These are phyloP conservation scores for Anableps anableps DNA, from an alignment of 2,797 vertebrate species.

Conservation along the genomic window DNA sequence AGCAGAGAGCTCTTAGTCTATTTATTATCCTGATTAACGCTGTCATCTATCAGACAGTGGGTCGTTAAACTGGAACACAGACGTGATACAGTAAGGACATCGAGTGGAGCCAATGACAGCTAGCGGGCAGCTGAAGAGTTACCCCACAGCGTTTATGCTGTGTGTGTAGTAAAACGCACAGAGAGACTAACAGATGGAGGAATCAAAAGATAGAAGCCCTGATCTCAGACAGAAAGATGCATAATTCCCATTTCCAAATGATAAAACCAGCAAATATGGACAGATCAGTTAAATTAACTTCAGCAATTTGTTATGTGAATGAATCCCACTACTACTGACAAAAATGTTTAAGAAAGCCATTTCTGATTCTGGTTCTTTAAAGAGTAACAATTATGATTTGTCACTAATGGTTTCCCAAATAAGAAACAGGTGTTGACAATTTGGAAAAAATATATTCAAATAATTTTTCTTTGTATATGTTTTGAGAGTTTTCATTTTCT, in stretches of 20 bases:
- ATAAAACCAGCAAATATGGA: slow-evolving; percentile 53
- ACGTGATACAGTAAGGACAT: slow-evolving; percentile 23
- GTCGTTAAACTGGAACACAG: slow-evolving; percentile 41
- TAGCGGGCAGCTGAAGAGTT: neutral
- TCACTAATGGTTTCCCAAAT: no score
- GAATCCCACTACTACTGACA: slow-evolving; percentile 53
- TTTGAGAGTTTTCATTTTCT: no score
- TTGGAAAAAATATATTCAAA: no score
- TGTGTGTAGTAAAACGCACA: neutral
- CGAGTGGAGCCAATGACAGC: neutral
- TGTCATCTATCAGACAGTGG: slow-evolving; percentile 55
- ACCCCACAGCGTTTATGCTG: neutral
- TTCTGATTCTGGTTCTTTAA: slow-evolving; percentile 27
- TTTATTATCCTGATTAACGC: slow-evolving; percentile 65
- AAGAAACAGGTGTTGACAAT: no score
- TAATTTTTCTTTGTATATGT: no score
- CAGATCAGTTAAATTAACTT: slow-evolving; percentile 50
- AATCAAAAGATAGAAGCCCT: slow-evolving; percentile 11
- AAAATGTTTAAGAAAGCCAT: slow-evolving; percentile 8
- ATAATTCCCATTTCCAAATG: slow-evolving; percentile 41
- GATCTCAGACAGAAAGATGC: neutral
- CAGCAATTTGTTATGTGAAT: slow-evolving; percentile 36
- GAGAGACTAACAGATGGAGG: neutral
- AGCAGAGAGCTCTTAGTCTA: slow-evolving; percentile 49
- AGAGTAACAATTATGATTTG: neutral